Percentiles rank a stretch among this genome's conserved stretches.
Conservation (phyloP, 2,113 vertebrate genomes). For the Numida meleagris region DNA sequence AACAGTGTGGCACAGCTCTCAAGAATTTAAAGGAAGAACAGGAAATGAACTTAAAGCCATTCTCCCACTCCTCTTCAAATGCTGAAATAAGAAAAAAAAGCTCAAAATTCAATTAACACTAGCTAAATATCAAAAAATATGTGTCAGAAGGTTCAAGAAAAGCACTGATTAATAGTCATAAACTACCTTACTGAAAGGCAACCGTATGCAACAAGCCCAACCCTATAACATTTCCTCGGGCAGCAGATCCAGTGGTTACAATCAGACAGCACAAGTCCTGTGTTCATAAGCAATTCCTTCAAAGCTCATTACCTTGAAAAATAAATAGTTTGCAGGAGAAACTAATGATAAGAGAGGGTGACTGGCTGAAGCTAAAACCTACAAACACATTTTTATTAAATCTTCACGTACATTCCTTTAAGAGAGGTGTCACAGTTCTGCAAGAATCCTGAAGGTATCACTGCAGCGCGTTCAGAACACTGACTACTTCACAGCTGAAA, state of each 20-base stretch:
- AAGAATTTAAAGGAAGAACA: conserved; percentile 23
- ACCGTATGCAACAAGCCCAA: not conserved
- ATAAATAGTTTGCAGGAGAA: not conserved
- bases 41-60: not conserved
- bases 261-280: not conserved
- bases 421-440: not conserved
- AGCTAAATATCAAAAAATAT: not conserved
- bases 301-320: not conserved
- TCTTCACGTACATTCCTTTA: not conserved
- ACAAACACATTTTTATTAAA: not conserved
- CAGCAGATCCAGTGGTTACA: not conserved
- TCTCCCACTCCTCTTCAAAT: not conserved
- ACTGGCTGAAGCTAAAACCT: not conserved
- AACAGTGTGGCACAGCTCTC: conserved; percentile 32
- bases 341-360: not conserved
- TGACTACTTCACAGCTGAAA: not conserved
- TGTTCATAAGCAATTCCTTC: not conserved
- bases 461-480: conserved; percentile 14
- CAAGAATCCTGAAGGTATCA: not conserved
- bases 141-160: not conserved
- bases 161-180: not conserved
- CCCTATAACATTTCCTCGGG: not conserved
- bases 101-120: not conserved
- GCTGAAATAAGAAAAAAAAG: not conserved
- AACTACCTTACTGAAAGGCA: not conserved